Conservation (phyloP, 2,797 vertebrate genomes). For the Peromyscus melanophrys region DNA sequence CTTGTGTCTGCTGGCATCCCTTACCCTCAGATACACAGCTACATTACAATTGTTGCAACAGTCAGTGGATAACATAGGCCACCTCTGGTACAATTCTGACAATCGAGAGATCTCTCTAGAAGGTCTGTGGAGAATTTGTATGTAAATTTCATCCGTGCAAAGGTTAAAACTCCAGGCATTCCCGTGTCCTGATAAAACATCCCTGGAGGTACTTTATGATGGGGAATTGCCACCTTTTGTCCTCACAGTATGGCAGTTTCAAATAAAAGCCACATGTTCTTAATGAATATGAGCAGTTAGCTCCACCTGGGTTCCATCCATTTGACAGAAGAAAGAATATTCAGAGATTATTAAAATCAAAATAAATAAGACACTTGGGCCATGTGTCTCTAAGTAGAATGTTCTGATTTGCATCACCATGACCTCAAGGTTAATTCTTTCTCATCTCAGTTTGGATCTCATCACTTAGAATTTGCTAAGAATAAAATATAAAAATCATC, state of each 20-base stretch:
- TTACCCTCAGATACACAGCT: not conserved
- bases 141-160: not conserved
- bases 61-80: not conserved
- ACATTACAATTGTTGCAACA: not conserved
- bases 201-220: not conserved
- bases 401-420: conserved; percentile 48
- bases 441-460: conserved; percentile 48
- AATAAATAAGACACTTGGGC: conserved; percentile 49
- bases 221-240: not conserved
- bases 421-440: conserved; percentile 37
- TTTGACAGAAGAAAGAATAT: conserved; percentile 6
- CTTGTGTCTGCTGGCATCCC: not conserved
- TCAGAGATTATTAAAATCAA: conserved; percentile 61
- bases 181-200: not conserved
- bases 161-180: not conserved
- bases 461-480: not conserved
- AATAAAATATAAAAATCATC: conserved; percentile 60
- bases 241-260: not conserved
- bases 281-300: conserved; percentile 26
- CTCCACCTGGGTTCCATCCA: not conserved
- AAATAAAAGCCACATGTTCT: conserved; percentile 51
- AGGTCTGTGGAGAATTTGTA: not conserved
- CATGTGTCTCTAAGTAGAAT: not conserved
- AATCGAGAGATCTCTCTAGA: not conserved
- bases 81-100: not conserved